Base-by-base conservation (phyloP, 2,113 vertebrate species). In the Pontoporia blainvillei region DNA sequence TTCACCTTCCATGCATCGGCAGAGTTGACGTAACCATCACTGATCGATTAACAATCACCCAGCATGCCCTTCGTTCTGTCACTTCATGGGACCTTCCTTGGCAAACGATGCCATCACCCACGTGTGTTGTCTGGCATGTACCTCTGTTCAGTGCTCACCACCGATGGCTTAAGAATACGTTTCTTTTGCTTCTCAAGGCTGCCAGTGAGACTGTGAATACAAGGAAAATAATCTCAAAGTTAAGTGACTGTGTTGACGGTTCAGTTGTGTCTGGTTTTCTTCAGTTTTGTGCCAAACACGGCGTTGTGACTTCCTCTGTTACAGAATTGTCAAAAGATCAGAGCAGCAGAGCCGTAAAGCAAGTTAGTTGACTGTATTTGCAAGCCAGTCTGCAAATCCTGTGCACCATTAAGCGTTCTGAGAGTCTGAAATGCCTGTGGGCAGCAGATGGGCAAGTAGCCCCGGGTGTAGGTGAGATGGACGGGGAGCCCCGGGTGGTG, bases 41-140 rank as follows among this genome's bases (percentile, higher is more conserved):
- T 96, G 94, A 76, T 93, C 61, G 0, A 86, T 98, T 98, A 98
- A 98, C 98, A 78, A 57, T 92, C 98, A 98, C 95, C 10, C 97
- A 14, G 98, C 98, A 98, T 98, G 98, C 96, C 97, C 69, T 96
- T 36, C 92, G 72, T 97, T 27, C 31, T 67, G 52, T 98, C 98
- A 88, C 97, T 18, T 89, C 86, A 64, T 66, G 0, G 97, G 96
- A 85, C 44, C 92, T 36, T 91, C 95, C 91, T 90, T 89, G 94
- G 98, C 98, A 59, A 31, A 0, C 64, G n/a, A 29, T 54, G 59
- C 95, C 39, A 11, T 44, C 89, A 36, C 90, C 84, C 91, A 36
- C 90, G 25, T 44, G 52, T 82, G 91, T 82, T 89, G 61, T 89
- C 86, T 41, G 90, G 92, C 79, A 2, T 87, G 97, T 94, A 2